Conservation (phyloP, 1,140 invertebrate species). For the Apis dorsata region DNA sequence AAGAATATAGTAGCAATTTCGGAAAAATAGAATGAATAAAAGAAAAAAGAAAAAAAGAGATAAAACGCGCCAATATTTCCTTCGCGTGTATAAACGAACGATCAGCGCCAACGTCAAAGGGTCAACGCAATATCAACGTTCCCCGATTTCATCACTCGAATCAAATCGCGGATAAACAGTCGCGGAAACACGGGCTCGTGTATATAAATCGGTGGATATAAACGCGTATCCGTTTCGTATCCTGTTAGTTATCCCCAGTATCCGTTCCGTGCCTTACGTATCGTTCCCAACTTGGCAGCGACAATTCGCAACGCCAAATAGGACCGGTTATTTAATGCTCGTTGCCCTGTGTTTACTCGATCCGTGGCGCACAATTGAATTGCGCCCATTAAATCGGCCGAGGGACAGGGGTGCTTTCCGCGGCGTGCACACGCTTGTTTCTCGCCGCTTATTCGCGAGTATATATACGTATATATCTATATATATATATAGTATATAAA, state of each 20-base stretch:
- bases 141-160: too few relatives aligned
- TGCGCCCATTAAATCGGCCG: conserved; percentile 51
- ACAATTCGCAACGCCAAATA: conserved; percentile 56
- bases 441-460: neutral
- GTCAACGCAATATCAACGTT: too few relatives aligned
- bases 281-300: conserved; percentile 38
- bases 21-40: too few relatives aligned
- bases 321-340: conserved; percentile 60
- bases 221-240: conserved; percentile 10
- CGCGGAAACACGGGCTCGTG: neutral
- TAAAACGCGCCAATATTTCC: too few relatives aligned
- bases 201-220: neutral
- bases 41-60: too few relatives aligned
- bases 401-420: conserved; percentile 19
- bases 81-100: too few relatives aligned
- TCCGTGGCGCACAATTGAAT: conserved; percentile 44
- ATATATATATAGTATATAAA: too few relatives aligned
- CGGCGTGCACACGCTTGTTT: neutral
- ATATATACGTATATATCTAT: too few relatives aligned
- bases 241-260: conserved; percentile 34
- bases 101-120: too few relatives aligned
- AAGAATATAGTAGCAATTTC: too few relatives aligned
- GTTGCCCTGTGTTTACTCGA: conserved; percentile 50
- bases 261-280: conserved; percentile 28
- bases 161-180: too few relatives aligned